Percentiles rank a stretch among this genome's conserved stretches.
Conservation (phyloP, 2,113 vertebrate genomes). For the Canis aureus region DNA sequence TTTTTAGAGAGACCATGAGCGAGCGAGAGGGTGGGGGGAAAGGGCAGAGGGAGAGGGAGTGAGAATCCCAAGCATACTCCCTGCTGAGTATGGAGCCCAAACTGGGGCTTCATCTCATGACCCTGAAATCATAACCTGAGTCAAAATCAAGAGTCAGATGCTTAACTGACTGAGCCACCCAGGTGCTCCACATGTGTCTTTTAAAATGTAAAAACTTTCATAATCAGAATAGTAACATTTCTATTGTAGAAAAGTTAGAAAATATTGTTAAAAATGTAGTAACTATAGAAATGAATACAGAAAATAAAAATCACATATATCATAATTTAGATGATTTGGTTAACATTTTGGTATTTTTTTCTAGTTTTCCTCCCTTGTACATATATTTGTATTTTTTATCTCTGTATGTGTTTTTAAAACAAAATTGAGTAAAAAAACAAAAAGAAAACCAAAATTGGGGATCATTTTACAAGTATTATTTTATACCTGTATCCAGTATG, state of each 20-base stretch:
- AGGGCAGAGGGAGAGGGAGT: not conserved
- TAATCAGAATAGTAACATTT: not conserved
- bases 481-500: not conserved
- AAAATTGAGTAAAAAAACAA: too few species aligned
- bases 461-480: not conserved
- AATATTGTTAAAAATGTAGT: slow-evolving; percentile 35
- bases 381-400: not conserved
- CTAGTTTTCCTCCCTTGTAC: not conserved
- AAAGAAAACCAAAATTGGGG: not conserved
- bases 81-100: not conserved
- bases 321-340: not conserved
- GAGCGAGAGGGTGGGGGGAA: not conserved
- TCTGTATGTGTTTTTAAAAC: too few species aligned
- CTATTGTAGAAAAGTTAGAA: not conserved
- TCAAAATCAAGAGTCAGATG: not conserved
- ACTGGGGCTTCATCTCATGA: not conserved
- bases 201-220: not conserved
- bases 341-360: not conserved
- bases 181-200: not conserved
- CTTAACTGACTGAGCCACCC: not conserved
- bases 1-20: not conserved
- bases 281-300: not conserved
- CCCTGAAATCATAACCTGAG: not conserved
- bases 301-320: not conserved
- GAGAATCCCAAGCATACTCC: not conserved